Evolutionary conservation across 2,888 invertebrate genomes (phyloP), one percentile per base, ranked within the genome.

Genomic region (Noctua fimbriata): DNA sequence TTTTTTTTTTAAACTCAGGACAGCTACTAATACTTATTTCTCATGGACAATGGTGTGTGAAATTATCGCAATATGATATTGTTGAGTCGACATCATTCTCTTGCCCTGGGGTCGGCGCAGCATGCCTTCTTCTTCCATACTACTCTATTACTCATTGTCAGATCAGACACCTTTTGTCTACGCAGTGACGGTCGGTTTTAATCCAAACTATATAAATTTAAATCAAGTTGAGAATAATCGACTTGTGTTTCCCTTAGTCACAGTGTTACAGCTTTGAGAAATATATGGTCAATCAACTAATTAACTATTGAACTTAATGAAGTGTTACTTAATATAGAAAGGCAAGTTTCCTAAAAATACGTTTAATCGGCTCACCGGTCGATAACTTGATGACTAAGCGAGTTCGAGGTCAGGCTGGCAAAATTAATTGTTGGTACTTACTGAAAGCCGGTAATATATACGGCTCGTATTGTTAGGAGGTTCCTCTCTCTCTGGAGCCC

Each of bases 251-350:
- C 1, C n/a, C 14, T 28, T 36, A 36, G 12, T 21, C 21, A 65
- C 21, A 65, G 10, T 66, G 12, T 6, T 24, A 66, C 14, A 24
- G 41, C 21, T 69, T 74, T 32, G 1, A 60, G n/a, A 44, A 32
- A 58, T 58, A 69, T 32, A 21, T 49, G 47, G 36, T 28, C 47
- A 49, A 63, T n/a, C n/a, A 4, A 55, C 44, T 55, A 66, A 77
- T 66, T 74, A 73, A 49, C 18, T 44, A 18, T 47, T 36, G 52
- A 76, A 32, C n/a, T 55, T 82, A 71, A 82, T 72, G 32, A 74
- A 76, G n/a, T 74, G 69, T 82, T 76, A 58, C 79, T 79, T 74
- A 73, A 77, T 79, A 84, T 75, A 67, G 79, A 28, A 60, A 49
- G 66, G 47, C 73, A 44, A 75, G 84, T 79, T 79, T 79, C 75